These are phyloP conservation scores for Columba guinea DNA, from an alignment of 2,797 vertebrate genomes.

Conservation along the genomic window DNA sequence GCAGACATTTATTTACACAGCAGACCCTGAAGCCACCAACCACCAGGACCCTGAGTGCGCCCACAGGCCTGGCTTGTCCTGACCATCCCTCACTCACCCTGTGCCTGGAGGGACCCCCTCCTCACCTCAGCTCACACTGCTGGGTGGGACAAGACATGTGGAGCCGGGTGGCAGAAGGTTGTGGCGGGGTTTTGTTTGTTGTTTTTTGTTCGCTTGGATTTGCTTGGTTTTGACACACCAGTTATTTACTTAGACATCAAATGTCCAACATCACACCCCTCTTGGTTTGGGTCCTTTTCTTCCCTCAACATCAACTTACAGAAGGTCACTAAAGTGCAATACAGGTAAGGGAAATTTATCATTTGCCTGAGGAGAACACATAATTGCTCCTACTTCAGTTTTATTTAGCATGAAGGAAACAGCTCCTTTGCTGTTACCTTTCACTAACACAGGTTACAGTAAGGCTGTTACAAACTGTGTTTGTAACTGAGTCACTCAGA, in stretches of 20 bases:
- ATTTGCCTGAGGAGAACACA: background rate
- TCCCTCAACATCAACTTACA: background rate
- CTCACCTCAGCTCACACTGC: too few species aligned
- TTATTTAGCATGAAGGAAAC: background rate
- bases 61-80: background rate
- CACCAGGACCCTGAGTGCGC: fast-evolving
- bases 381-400: background rate
- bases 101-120: too few species aligned
- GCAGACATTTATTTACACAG: fast-evolving
- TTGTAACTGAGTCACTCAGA: background rate
- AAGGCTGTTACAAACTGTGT: fast-evolving
- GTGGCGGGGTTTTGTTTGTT: too few species aligned
- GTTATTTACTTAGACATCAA: too few species aligned
- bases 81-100: too few species aligned
- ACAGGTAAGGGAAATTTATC: background rate
- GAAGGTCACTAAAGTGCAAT: background rate
- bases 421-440: background rate
- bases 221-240: too few species aligned
- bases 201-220: too few species aligned
- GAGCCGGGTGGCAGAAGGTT: too few species aligned
- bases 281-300: too few species aligned
- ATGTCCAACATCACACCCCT: too few species aligned
- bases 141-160: too few species aligned
- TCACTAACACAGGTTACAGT: background rate
- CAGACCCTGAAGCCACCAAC: background rate